Conservation (phyloP, 1,140 invertebrate species). For the Panonychus citri region DNA sequence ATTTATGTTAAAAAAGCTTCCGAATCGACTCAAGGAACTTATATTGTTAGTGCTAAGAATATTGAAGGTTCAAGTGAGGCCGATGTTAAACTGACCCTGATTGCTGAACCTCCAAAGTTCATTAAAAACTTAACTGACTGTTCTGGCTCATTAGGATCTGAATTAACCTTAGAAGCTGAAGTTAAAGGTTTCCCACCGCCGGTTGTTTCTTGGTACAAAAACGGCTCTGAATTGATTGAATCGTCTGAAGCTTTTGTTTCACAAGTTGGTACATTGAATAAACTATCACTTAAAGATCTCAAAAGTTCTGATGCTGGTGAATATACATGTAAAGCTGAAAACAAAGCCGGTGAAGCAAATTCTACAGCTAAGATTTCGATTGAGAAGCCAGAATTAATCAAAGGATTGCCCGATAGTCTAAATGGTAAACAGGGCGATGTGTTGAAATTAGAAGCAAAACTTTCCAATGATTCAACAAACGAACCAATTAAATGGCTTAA, state of each 20-base stretch:
- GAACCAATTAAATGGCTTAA: conserved; percentile 50
- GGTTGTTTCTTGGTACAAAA: conserved; percentile 57
- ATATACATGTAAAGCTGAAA: conserved; percentile 74
- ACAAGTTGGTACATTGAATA: background rate
- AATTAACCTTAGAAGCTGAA: conserved; percentile 60
- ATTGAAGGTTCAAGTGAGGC: conserved; percentile 22
- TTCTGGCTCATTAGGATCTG: conserved; percentile 31
- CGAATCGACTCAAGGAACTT: conserved; percentile 32
- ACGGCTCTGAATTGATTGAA: conserved; percentile 20
- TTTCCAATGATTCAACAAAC: conserved; percentile 55
- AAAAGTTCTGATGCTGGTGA: conserved; percentile 49
- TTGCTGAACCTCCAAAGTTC: background rate
- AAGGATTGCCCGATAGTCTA: conserved; percentile 11
- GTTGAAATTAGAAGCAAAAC: conserved; percentile 50
- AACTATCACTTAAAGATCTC: conserved; percentile 20
- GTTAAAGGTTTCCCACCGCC: conserved; percentile 85
- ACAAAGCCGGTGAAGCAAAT: conserved; percentile 58
- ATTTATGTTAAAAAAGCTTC: conserved; percentile 30
- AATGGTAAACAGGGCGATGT: conserved; percentile 48
- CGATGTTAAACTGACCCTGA: conserved; percentile 21
- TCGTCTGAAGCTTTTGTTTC: background rate
- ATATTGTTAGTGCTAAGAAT: conserved; percentile 31
- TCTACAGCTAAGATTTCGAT: conserved; percentile 7
- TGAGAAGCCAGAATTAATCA: background rate
- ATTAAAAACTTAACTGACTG: conserved; percentile 1